phyloP scores from a whole-genome alignment of 2,888 invertebrate species.

The Ariolimax columbianus region DNA sequence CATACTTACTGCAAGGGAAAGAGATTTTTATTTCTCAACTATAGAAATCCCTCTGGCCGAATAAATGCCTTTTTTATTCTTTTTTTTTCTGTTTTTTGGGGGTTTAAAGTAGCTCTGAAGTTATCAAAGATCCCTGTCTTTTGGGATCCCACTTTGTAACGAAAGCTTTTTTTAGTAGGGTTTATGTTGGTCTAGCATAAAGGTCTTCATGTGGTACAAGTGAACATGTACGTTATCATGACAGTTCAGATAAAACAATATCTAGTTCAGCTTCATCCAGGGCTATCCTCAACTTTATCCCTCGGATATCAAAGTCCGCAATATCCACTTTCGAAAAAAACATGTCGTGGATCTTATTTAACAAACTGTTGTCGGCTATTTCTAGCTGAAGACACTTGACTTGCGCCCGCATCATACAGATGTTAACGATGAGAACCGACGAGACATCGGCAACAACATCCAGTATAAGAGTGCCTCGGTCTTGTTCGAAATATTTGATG shows the following conservation, averaged over 20 bases:
- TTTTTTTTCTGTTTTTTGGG: too few relatives aligned
- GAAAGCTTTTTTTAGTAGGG: too few relatives aligned
- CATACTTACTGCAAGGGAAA: too few relatives aligned
- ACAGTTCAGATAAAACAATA: slow-evolving; percentile 64
- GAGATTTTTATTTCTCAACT: too few relatives aligned
- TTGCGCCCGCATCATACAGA: slow-evolving; percentile 72
- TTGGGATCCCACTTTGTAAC: too few relatives aligned
- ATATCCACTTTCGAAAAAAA: slow-evolving; percentile 52
- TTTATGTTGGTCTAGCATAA: too few relatives aligned
- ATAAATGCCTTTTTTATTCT: too few relatives aligned
- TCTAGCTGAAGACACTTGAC: slow-evolving; percentile 67
- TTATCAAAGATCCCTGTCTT: too few relatives aligned
- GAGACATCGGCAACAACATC: slow-evolving; percentile 65
- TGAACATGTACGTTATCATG: too few relatives aligned
- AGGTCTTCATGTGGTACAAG: too few relatives aligned
- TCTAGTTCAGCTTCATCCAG: slow-evolving; percentile 69
- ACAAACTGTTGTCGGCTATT: slow-evolving; percentile 62
- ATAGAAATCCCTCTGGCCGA: too few relatives aligned
- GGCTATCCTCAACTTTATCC: slow-evolving; percentile 66
- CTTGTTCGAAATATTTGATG: slow-evolving; percentile 76
- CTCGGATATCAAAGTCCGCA: slow-evolving; percentile 64
- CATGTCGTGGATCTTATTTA: slow-evolving; percentile 57
- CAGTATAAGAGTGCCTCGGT: slow-evolving; percentile 73
- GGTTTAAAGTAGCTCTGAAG: too few relatives aligned
- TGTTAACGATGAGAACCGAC: slow-evolving; percentile 70